These are phyloP conservation scores for Agrenia bidenticulata DNA, from an alignment of 2,888 invertebrate genomes.

Conservation along the genomic window DNA sequence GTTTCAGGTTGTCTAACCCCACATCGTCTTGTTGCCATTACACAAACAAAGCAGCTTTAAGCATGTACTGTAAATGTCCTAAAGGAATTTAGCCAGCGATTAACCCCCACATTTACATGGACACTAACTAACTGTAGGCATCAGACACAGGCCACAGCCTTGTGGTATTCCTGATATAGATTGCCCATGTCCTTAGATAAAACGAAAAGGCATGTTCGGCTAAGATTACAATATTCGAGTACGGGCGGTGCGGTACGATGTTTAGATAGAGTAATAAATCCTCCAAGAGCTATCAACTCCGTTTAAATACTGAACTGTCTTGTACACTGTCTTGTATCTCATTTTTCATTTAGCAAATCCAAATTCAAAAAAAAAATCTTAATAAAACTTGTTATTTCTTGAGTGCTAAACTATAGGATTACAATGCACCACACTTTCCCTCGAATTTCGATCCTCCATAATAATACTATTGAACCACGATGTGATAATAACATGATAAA, in stretches of 20 bases:
- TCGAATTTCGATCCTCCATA: too few species aligned
- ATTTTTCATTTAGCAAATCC: constrained; percentile 16
- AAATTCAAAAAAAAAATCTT: neutral
- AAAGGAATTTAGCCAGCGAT: constrained; percentile 7
- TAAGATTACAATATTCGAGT: too few species aligned
- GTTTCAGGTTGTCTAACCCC: constrained; percentile 28
- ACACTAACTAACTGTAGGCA: neutral
- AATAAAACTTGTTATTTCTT: neutral
- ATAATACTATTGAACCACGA: too few species aligned
- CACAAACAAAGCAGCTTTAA: neutral
- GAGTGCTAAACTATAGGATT: neutral
- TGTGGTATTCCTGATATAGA: neutral
- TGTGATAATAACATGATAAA: too few species aligned
- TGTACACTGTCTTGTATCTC: constrained; percentile 10
- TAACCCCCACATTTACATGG: constrained; percentile 9
- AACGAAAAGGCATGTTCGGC: neutral
- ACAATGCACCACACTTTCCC: too few species aligned
- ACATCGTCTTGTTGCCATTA: neutral
- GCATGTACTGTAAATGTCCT: neutral
- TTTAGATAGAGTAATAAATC: constrained; percentile 14
- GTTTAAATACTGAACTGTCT: constrained; percentile 18
- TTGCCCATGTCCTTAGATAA: neutral
- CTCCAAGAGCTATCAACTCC: constrained; percentile 8
- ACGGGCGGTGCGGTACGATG: constrained; percentile 1
- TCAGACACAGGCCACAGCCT: neutral